Base-by-base conservation (phyloP, 2,797 vertebrate species). In the Oryzias dopingdopingensis region DNA sequence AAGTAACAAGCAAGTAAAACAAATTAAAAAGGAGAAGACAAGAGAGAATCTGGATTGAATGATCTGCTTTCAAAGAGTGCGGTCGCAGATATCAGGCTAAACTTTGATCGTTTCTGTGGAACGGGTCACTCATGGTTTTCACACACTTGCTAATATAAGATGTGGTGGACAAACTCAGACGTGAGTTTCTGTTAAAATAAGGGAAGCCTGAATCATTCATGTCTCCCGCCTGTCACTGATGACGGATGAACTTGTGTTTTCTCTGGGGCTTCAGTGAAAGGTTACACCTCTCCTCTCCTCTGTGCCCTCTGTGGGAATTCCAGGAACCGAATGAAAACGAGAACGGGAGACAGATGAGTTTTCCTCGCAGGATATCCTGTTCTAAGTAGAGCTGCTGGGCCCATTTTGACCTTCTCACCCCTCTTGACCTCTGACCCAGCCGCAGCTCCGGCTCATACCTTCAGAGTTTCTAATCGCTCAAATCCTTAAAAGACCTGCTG, bases 311-410 rank as follows among this genome's bases (percentile, higher is more conserved):
- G 76, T 78, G 77, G 76, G 81, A 81, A 85, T 70, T 73, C 57
- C 53, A 61, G 70, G 69, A 52, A 53, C 17, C 14, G 49, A 78
- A 32, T 24, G 42, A 54, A 60, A 23, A 18, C 32, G 62, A 66
- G 61, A 67, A 52, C 62, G 77, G 69, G 79, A 85, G 83, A 88
- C 83, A 81, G 88, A 87, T 86, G 86, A 78, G 67, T 71, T 81
- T 84, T 86, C 77, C 81, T 81, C 14, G 56, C 88, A 90, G 88
- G 88, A 90, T 90, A 88, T 88, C 86, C 88, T 87, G 86, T 88
- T 90, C 80, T 84, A 85, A 88, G 85, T 84, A 57, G 75, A 77
- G 77, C 78, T 80, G 77, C 79, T 53, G 66, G 83, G 85, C 79
- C 68, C 77, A 56, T 65, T 59, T 49, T 84, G 83, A 90, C 88